Evolutionary conservation across 2,888 invertebrate species (phyloP).

Genomic region (Drosophila eohydei): DNA sequence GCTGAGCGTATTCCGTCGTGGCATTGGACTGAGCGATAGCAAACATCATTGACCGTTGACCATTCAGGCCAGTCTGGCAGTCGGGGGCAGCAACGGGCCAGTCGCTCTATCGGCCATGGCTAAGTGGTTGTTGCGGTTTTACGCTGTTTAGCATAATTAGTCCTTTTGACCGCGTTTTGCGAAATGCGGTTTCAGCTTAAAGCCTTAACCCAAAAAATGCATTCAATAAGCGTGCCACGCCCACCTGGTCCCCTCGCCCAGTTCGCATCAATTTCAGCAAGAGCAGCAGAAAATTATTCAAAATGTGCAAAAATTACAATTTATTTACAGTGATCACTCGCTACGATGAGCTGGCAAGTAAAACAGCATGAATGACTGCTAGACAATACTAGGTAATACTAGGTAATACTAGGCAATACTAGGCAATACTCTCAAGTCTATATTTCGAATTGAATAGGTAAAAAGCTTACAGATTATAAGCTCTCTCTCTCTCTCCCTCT

Average conservation of each 20-base stretch:
- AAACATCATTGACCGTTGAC: constrained; percentile 14
- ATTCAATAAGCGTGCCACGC: constrained; percentile 15
- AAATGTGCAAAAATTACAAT: constrained; percentile 20
- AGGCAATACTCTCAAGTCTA: no score
- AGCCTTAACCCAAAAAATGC: constrained; percentile 38
- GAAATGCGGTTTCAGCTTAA: constrained; percentile 63
- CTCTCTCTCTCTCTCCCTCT: no score
- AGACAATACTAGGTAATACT: background rate
- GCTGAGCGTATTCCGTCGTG: background rate
- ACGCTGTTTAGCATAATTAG: constrained; percentile 81
- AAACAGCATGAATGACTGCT: background rate
- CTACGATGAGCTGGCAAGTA: background rate
- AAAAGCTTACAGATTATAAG: no score
- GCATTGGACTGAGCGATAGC: background rate
- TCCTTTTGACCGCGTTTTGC: constrained; percentile 76
- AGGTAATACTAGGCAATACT: no score
- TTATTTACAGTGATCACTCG: constrained; percentile 14
- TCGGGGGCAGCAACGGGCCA: background rate
- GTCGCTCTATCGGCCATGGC: constrained; percentile 42
- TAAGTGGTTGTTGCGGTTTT: constrained; percentile 76
- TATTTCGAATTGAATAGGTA: no score
- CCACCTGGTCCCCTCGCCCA: background rate
- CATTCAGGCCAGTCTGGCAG: background rate
- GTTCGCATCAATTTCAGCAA: constrained; percentile 14
- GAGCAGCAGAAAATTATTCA: constrained; percentile 7